Evolutionary conservation across 1,140 invertebrate species (phyloP).

Genomic region (Pseudomyrmex dendroicus): DNA sequence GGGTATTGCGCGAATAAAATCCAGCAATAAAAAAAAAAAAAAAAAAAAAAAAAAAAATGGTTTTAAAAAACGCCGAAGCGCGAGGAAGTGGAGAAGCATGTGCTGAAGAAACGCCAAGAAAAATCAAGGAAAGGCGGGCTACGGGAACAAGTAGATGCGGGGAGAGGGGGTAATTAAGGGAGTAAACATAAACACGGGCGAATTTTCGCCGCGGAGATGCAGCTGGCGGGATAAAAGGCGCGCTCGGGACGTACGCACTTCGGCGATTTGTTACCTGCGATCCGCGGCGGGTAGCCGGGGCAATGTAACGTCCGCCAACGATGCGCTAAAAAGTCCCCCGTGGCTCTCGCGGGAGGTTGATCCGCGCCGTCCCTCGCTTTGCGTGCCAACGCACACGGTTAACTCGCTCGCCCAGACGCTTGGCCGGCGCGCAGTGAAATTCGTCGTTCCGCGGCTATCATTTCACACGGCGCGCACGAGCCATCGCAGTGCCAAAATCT

Average conservation of each 20-base stretch:
- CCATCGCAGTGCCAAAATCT: constrained; percentile 70
- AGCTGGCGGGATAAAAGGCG: constrained; percentile 25
- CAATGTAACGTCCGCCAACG: not conserved
- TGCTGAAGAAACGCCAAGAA: constrained; percentile 34
- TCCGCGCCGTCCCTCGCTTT: not conserved
- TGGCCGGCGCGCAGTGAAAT: constrained; percentile 59
- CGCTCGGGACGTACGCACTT: not conserved
- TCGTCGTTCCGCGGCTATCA: constrained; percentile 67
- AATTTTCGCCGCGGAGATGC: constrained; percentile 50
- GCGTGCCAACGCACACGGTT: constrained; percentile 66
- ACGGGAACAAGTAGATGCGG: constrained; percentile 35
- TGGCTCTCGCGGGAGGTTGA: constrained; percentile 15
- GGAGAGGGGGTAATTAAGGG: constrained; percentile 76
- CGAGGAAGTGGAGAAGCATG: not conserved
- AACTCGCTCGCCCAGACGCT: constrained; percentile 78
- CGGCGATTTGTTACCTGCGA: too few relatives aligned
- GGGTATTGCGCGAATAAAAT: not conserved
- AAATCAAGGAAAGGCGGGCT: constrained; percentile 50
- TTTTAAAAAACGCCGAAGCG: too few relatives aligned
- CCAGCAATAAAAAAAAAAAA: not conserved
- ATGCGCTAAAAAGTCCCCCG: not conserved
- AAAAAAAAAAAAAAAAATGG: too few relatives aligned
- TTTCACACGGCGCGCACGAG: constrained; percentile 58
- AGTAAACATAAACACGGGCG: constrained; percentile 83
- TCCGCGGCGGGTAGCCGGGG: not conserved